Base-by-base conservation (phyloP, 2,888 invertebrate genomes). In the Hanleya hanleyi region DNA sequence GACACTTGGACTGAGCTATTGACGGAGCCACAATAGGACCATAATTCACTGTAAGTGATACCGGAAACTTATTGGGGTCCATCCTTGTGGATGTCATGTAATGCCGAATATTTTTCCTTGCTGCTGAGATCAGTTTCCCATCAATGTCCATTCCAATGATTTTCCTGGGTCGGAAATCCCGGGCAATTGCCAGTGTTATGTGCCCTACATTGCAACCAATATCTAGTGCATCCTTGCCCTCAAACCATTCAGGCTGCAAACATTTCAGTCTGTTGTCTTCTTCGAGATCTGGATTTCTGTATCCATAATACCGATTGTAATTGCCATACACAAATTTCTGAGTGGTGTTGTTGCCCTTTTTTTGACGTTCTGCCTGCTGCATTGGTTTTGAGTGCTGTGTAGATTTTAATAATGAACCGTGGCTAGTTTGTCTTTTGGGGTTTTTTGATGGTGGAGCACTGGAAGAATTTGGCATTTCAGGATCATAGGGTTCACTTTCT, bases 191-290 rank as follows among this genome's bases (percentile, higher is more conserved):
- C 50, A 98, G 93, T 12, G 99, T 97, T 81, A 99, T 94, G 89
- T 97, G 96, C 0, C 99, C 99, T 75, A 97, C 95, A 91, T 99
- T 99, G 91, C 99, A 99, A 22, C 99, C 99, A 87, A 99, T 95
- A 89, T 99, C 99, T 78, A 99, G 92, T 61, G 99, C 95, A 91
- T 97, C 96, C 91, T 96, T 97, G 1, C 94, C 94, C 78, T 94
- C 93, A 90, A 99, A 98, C 87, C 98, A 93, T 84, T 96, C 95
- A 57, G 93, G 92, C 84, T 96, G 94, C 85, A 99, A 95, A 71
- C 95, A 94, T 85, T 94, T 94, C 80, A 99, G 92, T 69, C 99
- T 93, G 61, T 95, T 93, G 91, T 99, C 99, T 41, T 83, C 77
- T 36, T 85, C 95, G 50, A 94, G 93, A 82, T 95, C 94, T 32